Evolutionary conservation across 1,140 invertebrate species (phyloP), one percentile per base, ranked within the genome.

Genomic region (Asobara japonica): DNA sequence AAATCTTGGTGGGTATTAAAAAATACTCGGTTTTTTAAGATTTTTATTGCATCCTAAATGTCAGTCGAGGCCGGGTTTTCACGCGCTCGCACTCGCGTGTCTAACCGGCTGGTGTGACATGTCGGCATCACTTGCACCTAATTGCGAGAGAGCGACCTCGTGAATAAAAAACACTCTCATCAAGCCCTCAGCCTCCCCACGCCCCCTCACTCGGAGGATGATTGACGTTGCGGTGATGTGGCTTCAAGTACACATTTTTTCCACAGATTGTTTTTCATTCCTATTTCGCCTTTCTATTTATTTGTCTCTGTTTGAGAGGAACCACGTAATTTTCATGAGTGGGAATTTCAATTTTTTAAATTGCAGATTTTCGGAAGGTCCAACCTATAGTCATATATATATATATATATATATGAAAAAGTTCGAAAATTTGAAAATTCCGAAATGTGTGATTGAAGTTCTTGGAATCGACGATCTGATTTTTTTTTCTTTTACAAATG

Each of bases 101-200:
- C 20, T 56, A 56, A 56, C 22, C 51, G 51, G 51, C 51, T 56
- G 41, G 41, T 45, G 51, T 56, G 51, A 22, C 51, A 56, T 56
- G 51, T 56, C 51, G 51, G 20, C 51, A 56, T 56, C 51, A 56
- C 51, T 56, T 27, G 51, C 51, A 56, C 51, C 51, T 56, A 56
- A 56, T 56, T 56, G 51, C 51, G 20, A 56, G 51, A 56, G 51
- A 56, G 51, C 51, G 18, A 56, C 20, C 51, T 56, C 51, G 51
- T 56, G 51, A 56, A 56, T 56, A 56, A 56, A 56, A 56, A 56
- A 56, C 51, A 56, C 51, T 56, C 51, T 56, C 51, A 56, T 56
- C 51, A 56, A 25, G 51, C 20, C 45, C 20, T n/a, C n/a, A n/a
- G 20, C 36, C 36, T n/a, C n/a, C 41, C 13, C n/a, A 16, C 41